A percentile compares a stretch with the other conserved stretches of the same genome.
Conservation (phyloP, 2,797 vertebrate species). For the Benthosema pterotum region DNA sequence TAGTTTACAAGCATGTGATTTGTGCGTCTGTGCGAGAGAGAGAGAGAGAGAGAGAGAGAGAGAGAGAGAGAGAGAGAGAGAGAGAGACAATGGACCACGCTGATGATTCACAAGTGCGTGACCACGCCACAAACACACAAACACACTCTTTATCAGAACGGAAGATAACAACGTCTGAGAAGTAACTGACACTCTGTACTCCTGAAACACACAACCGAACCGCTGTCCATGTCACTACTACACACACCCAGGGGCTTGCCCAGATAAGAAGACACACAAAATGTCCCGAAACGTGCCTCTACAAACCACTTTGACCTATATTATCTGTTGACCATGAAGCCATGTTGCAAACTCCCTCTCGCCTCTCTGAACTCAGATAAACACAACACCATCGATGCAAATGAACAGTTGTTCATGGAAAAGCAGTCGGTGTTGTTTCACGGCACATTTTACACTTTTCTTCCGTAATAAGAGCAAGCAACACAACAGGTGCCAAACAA, state of each 20-base stretch:
- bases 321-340: too few relatives aligned
- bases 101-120: conserved; percentile 24
- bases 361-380: too few relatives aligned
- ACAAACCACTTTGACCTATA: too few relatives aligned
- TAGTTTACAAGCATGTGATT: neutral
- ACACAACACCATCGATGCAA: too few relatives aligned
- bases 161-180: neutral
- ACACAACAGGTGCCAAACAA: too few relatives aligned
- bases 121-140: conserved; percentile 10
- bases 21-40: neutral
- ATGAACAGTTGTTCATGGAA: too few relatives aligned
- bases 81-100: neutral
- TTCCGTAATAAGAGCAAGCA: too few relatives aligned
- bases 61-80: neutral
- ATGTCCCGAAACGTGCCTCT: too few relatives aligned
- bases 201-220: neutral
- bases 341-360: too few relatives aligned
- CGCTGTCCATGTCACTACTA: neutral
- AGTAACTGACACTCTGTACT: neutral
- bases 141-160: conserved; percentile 23
- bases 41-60: neutral
- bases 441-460: too few relatives aligned
- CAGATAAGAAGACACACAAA: too few relatives aligned
- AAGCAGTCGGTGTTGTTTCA: too few relatives aligned
- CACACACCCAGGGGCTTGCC: neutral